Base-by-base conservation (phyloP, 2,797 vertebrate species). In the Phoeniculus purpureus region DNA sequence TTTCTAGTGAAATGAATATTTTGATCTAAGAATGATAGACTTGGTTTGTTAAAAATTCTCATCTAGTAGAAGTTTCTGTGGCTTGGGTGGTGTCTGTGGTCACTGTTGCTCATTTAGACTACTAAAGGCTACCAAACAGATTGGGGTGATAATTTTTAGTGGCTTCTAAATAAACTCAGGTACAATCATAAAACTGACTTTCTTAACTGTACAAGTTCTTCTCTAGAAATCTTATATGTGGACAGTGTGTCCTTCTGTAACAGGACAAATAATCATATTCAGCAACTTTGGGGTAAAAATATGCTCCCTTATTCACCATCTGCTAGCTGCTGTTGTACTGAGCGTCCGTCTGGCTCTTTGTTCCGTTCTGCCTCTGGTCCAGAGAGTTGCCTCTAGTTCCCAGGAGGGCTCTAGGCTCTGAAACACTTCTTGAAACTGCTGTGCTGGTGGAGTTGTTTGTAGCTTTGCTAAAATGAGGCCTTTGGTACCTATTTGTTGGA, bases 151-250 rank as follows among this genome's bases (percentile, higher is more conserved):
- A 31, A 12, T 16, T 84, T 72, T 70, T 73, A 19, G 9, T 55
- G 45, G 22, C 5, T 50, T 72, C 25, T 84, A 40, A 67, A 23
- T 45, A 60, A 61, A 32, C 4, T 60, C 7, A 3, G 19, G 6
- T 1, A 5, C 13, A 43, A 43, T 43, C 37, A n/a, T n/a, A n/a
- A n/a, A 43, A 4, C 7, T 65, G 55, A n/a, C 17, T 1, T 2
- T 62, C 12, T 61, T 27, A 26, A 9, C 19, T 25, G 26, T 9
- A 23, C 7, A 37, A 65, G 26, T 25, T 52, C 29, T 48, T 76
- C 65, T 64, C 23, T 13, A 40, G 32, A 15, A 79, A 59, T 47
- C 2, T 65, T 23, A 15, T 43, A 77, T 17, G 52, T 65, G 64
- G 50, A 6, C 13, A 71, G 22, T 7, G 9, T 0, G 0, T 26